These are phyloP conservation scores for Phanerotoma sp. DNA, from an alignment of 2,888 invertebrate genomes.

Conservation along the genomic window DNA sequence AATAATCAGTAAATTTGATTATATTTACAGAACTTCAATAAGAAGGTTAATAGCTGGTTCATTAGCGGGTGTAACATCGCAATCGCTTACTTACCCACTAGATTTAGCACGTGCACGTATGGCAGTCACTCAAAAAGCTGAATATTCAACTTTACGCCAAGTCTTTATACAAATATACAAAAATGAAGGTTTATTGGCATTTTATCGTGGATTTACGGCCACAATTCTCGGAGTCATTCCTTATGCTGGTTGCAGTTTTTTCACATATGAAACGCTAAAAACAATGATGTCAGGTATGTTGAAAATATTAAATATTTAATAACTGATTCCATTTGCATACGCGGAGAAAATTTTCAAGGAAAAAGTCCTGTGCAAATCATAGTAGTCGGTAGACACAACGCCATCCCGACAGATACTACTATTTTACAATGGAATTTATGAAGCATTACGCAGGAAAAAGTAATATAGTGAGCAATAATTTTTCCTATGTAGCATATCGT, in stretches of 20 bases:
- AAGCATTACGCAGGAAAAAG: too few relatives aligned
- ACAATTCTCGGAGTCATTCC: conserved; percentile 93
- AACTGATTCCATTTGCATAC: too few relatives aligned
- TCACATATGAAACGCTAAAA: conserved; percentile 94
- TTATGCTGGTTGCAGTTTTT: conserved; percentile 96
- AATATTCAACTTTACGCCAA: conserved; percentile 67
- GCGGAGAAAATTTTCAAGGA: too few relatives aligned
- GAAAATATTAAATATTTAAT: too few relatives aligned
- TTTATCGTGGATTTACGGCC: conserved; percentile 86
- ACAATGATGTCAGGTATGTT: conserved; percentile 62
- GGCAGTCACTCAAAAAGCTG: conserved; percentile 86
- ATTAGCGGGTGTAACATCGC: conserved; percentile 93
- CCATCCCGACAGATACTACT: too few relatives aligned
- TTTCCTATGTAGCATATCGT: too few relatives aligned
- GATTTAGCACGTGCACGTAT: conserved; percentile 96
- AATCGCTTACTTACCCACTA: conserved; percentile 91
- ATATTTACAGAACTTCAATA: conserved; percentile 6
- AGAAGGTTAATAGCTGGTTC: conserved; percentile 85
- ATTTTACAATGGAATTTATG: too few relatives aligned
- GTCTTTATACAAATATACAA: conserved; percentile 72
- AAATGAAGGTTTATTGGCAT: conserved; percentile 74
- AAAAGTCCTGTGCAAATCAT: too few relatives aligned
- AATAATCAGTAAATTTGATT: conserved; percentile 6
- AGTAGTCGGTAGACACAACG: too few relatives aligned
- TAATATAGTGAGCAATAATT: too few relatives aligned